Evolutionary conservation across 2,888 invertebrate genomes (phyloP).

Genomic region (Rhagium mordax): DNA sequence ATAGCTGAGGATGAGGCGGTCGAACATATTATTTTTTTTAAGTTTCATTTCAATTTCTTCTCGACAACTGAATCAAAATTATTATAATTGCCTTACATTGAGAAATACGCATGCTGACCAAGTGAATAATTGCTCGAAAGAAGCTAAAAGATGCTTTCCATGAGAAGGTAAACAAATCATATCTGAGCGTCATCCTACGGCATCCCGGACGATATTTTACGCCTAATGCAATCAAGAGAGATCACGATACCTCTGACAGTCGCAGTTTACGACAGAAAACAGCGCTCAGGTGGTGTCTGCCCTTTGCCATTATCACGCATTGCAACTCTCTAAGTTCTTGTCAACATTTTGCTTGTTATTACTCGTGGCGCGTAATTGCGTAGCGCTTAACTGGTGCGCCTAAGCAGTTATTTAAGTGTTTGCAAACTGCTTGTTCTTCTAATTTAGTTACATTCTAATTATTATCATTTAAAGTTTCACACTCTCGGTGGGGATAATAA

Average conservation of each 20-base stretch:
- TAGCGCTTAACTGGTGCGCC: conserved; percentile 3
- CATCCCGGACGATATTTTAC: neutral
- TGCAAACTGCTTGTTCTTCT: conserved; percentile 23
- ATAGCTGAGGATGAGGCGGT: too few relatives aligned
- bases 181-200: neutral
- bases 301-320: conserved; percentile 46
- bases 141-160: too few relatives aligned
- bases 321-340: conserved; percentile 36
- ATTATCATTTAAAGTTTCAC: conserved; percentile 9
- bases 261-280: conserved; percentile 9
- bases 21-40: too few relatives aligned
- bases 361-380: conserved; percentile 2
- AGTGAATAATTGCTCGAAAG: too few relatives aligned
- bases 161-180: too few relatives aligned
- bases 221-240: conserved; percentile 11
- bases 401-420: conserved; percentile 26
- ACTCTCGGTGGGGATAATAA: neutral
- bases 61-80: too few relatives aligned
- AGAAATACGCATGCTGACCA: too few relatives aligned
- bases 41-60: too few relatives aligned
- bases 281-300: conserved; percentile 45
- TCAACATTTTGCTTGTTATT: conserved; percentile 21
- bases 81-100: too few relatives aligned
- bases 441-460: conserved; percentile 14
- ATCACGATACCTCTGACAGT: conserved; percentile 23